Percentiles rank a stretch among this genome's conserved stretches.
phyloP scores from a whole-genome alignment of 2,797 vertebrate species.

The Schizopygopsis malacanthus region DNA sequence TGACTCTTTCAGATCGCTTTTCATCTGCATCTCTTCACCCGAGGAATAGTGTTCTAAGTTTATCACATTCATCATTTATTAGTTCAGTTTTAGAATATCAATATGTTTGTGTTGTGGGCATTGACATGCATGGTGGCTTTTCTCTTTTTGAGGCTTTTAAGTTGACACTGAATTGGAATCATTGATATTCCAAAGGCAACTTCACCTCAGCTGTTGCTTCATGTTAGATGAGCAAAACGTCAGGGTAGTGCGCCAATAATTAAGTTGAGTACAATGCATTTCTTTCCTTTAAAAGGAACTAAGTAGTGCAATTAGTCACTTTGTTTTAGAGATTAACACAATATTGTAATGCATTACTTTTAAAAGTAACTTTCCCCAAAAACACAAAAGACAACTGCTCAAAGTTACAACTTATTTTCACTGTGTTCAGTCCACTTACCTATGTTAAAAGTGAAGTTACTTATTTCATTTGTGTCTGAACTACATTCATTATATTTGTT shows the following conservation, averaged over 20 bases:
- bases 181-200: conserved; percentile 30
- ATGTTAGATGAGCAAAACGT: not conserved
- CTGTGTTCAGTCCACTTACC: no score
- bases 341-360: no score
- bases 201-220: not conserved
- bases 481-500: no score
- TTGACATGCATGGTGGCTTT: conserved; percentile 11
- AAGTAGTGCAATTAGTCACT: not conserved
- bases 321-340: not conserved
- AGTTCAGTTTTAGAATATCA: conserved; percentile 45
- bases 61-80: conserved; percentile 50
- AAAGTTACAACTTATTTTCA: no score
- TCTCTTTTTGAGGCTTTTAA: conserved; percentile 11
- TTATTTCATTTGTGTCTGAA: no score
- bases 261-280: not conserved
- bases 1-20: conserved; percentile 39
- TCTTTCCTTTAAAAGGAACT: not conserved
- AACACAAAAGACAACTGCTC: no score
- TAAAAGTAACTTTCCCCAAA: no score
- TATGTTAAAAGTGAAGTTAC: no score
- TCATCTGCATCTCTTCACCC: conserved; percentile 34
- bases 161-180: conserved; percentile 1
- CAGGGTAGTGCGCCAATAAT: not conserved
- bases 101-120: conserved; percentile 47
- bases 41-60: conserved; percentile 42